These are phyloP conservation scores for Solenodon paradoxus DNA, from an alignment of 2,113 vertebrate species.

Conservation along the genomic window DNA sequence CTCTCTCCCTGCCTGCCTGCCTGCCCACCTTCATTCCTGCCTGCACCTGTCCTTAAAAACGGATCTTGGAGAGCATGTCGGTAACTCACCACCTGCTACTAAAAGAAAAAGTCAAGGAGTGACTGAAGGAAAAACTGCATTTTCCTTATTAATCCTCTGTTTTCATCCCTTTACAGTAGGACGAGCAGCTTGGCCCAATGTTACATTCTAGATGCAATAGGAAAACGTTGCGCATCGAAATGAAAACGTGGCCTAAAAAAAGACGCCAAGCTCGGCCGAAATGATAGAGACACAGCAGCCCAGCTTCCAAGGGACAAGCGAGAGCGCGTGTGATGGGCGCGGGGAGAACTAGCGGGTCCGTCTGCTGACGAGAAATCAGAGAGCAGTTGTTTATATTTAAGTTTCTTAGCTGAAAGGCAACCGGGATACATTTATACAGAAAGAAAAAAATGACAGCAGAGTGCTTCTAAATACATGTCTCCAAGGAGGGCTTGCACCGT, in stretches of 20 bases:
- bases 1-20: too few relatives aligned
- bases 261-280: background rate
- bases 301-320: too few relatives aligned
- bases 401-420: constrained; percentile 47
- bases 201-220: background rate
- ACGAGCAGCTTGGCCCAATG: background rate
- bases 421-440: background rate
- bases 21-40: too few relatives aligned
- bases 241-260: background rate
- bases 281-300: too few relatives aligned
- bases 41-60: too few relatives aligned
- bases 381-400: background rate
- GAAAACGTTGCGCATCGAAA: background rate
- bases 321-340: too few relatives aligned
- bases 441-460: constrained; percentile 11
- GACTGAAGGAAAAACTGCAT: background rate
- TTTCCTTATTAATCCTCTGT: background rate
- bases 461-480: background rate
- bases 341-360: too few relatives aligned
- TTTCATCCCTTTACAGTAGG: background rate
- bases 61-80: too few relatives aligned
- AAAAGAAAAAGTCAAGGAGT: background rate
- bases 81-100: background rate
- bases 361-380: background rate
- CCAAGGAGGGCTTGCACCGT: too few relatives aligned